A percentile compares a stretch with the other conserved stretches of the same genome.
These are phyloP conservation scores for Pseudorhiza aurosa DNA, from an alignment of 30 jellyfish, hydroid and myxozoan species.

Conservation along the genomic window DNA sequence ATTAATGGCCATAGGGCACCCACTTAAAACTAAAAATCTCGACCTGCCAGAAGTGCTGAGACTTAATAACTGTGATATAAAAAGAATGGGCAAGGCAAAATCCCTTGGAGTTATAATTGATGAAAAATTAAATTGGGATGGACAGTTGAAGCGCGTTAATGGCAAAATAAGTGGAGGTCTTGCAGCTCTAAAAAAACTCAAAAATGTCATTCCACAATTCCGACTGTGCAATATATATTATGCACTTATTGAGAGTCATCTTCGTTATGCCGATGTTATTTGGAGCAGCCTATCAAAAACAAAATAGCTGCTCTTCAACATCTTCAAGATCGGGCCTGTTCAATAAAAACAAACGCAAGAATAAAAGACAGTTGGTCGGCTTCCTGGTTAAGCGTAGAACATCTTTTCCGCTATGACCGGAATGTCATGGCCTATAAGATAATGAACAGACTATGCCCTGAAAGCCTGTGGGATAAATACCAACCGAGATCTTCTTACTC, in stretches of 20 bases:
- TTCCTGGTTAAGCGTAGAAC: constrained; percentile 38
- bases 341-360: constrained; percentile 26
- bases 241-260: constrained; percentile 33
- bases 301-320: constrained; percentile 41
- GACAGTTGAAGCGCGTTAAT: constrained; percentile 20
- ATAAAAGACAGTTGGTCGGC: constrained; percentile 36
- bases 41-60: constrained; percentile 32
- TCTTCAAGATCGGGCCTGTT: constrained; percentile 33
- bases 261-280: constrained; percentile 7
- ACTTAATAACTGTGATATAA: constrained; percentile 15
- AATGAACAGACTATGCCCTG: too few relatives aligned
- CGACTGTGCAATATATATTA: constrained; percentile 21
- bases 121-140: constrained; percentile 34
- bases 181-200: constrained; percentile 20
- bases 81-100: constrained; percentile 10
- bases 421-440: too few relatives aligned
- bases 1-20: constrained; percentile 28
- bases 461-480: too few relatives aligned
- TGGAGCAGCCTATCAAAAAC: not conserved
- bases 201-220: constrained; percentile 27
- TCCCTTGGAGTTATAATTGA: constrained; percentile 27
- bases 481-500: too few relatives aligned
- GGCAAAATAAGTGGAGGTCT: constrained; percentile 43
- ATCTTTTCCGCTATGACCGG: constrained; percentile 6
- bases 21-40: constrained; percentile 33